These are phyloP conservation scores for Hoplodrina blanda DNA, from an alignment of 2,888 invertebrate species.

Conservation along the genomic window DNA sequence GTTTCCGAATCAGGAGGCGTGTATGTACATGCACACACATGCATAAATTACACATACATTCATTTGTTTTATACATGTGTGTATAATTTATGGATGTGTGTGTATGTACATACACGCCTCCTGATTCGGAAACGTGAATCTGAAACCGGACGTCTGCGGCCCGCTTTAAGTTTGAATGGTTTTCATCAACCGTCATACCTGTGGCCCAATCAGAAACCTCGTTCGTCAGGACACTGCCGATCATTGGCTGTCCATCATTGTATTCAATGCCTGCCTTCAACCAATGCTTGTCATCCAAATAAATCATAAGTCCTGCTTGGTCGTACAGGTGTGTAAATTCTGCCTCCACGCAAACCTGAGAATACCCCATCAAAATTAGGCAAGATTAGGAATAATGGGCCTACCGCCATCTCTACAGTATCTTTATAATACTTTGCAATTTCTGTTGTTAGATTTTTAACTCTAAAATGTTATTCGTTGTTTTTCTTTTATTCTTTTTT, in stretches of 20 bases:
- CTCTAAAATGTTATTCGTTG: background rate
- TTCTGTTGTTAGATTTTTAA: too few relatives aligned
- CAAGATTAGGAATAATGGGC: too few relatives aligned
- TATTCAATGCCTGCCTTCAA: conserved; percentile 84
- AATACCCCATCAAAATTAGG: background rate
- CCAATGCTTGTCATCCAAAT: conserved; percentile 83
- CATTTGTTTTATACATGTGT: too few relatives aligned
- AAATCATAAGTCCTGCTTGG: conserved; percentile 85
- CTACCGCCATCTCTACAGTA: too few relatives aligned
- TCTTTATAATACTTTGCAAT: too few relatives aligned
- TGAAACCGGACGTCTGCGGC: too few relatives aligned
- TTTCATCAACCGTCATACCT: conserved; percentile 66
- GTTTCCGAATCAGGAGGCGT: too few relatives aligned
- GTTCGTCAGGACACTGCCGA: conserved; percentile 81
- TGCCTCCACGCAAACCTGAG: conserved; percentile 80
- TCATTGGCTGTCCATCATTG: conserved; percentile 84
- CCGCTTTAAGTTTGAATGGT: background rate
- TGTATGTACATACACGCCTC: too few relatives aligned
- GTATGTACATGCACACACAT: too few relatives aligned
- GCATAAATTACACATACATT: too few relatives aligned
- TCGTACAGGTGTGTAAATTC: conserved; percentile 80
- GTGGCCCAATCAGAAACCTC: conserved; percentile 83
- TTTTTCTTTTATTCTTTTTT: background rate
- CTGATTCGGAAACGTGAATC: too few relatives aligned
- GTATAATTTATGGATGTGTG: too few relatives aligned